A percentile compares a stretch with the other conserved stretches of the same genome.
Evolutionary conservation across 2,113 vertebrate species (phyloP).

Genomic region (Serilophus lunatus): DNA sequence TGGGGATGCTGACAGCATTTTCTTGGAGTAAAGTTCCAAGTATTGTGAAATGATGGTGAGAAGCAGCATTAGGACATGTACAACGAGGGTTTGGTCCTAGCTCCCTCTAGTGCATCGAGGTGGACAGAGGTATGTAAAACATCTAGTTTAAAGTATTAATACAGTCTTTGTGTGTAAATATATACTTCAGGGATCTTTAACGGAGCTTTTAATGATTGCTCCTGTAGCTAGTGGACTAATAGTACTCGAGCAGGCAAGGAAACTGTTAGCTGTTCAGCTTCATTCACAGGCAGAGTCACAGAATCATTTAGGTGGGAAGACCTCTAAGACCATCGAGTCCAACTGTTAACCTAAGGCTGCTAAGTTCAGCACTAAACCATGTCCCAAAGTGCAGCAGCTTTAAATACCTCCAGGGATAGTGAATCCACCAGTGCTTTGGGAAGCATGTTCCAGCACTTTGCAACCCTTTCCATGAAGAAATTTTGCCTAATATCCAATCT

Average conservation of each 20-base stretch:
- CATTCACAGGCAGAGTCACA: neutral
- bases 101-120: constrained; percentile 48
- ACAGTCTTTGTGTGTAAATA: neutral
- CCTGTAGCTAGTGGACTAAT: neutral
- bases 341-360: neutral
- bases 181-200: neutral
- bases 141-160: neutral
- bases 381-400: neutral
- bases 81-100: neutral
- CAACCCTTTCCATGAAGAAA: neutral
- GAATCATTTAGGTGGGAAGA: neutral
- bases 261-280: neutral
- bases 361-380: neutral
- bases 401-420: neutral
- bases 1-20: neutral
- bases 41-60: neutral
- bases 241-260: neutral
- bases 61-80: neutral
- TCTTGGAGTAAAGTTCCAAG: neutral
- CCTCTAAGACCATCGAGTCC: neutral
- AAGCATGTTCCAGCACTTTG: neutral
- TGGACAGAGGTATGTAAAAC: neutral
- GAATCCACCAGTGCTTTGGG: neutral
- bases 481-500: neutral
- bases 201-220: neutral